Evolutionary conservation across 2,888 invertebrate species (phyloP).

Genomic region (Heteromurus nitidus): DNA sequence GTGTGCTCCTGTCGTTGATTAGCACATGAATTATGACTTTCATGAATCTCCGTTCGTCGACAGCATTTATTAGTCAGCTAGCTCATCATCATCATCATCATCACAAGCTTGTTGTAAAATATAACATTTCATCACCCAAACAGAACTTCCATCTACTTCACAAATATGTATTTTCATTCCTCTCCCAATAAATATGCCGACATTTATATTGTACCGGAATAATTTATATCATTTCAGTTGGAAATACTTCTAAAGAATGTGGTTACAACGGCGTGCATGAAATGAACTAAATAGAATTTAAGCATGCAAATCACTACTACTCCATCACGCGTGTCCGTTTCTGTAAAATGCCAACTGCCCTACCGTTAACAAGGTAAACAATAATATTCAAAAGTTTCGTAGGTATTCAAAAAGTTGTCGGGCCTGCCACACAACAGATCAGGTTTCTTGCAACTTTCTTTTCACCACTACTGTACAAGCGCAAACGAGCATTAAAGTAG

Average conservation of each 20-base stretch:
- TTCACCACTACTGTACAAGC: too few species aligned
- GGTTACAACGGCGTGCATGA: too few species aligned
- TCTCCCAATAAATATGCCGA: background rate
- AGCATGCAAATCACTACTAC: too few species aligned
- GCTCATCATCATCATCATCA: background rate
- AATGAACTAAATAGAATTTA: too few species aligned
- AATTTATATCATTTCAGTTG: background rate
- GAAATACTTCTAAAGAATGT: background rate
- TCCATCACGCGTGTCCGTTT: slow-evolving; percentile 4
- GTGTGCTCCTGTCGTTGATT: background rate
- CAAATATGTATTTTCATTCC: background rate
- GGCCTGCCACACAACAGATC: slow-evolving; percentile 30
- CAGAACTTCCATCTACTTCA: too few species aligned
- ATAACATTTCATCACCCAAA: too few species aligned
- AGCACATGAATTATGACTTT: background rate
- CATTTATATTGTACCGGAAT: slow-evolving; percentile 1
- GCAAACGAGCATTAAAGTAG: too few species aligned
- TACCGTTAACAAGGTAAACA: background rate
- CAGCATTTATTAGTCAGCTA: too few species aligned
- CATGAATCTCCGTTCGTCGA: background rate
- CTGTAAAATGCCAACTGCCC: background rate
- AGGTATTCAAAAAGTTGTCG: slow-evolving; percentile 35
- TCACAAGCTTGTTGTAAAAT: too few species aligned
- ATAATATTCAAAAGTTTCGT: background rate
- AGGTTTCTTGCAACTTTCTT: slow-evolving; percentile 21